Base-by-base conservation (phyloP, 1,140 invertebrate species). In the Andrena cerasifolii region DNA sequence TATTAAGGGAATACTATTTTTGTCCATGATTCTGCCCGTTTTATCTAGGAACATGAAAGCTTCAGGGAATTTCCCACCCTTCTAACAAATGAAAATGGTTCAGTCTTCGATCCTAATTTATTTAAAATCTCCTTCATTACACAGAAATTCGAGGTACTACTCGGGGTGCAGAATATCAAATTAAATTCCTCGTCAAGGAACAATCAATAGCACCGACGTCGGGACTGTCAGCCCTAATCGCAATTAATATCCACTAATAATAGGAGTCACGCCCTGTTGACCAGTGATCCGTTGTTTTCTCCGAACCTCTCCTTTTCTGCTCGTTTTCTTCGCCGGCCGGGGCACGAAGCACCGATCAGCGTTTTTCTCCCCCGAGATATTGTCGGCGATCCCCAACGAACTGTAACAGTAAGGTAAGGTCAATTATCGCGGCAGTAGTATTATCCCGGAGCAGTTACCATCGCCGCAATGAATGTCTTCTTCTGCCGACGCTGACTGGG, bases 391-490 rank as follows among this genome's bases (percentile, higher is more conserved):
- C 33, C 2, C 36, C 24, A 33, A 24, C 62, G 40, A 74, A 66
- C 49, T 43, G 59, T 43, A 74, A 74, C 43, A 54, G 47, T 51
- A 18, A 40, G 5, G 33, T 5, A 12, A 14, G 31, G 65, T 40
- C 73, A 76, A 76, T 76, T 76, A 76, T 59, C 65, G 24, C 40
- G 14, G 31, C 31, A 1, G 53, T 76, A 36, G 43, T 45, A 76
- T 68, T 68, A 68, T 59, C 28, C 31, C 65, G 10, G n/a, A 33
- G 10, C 40, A 31, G 43, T 45, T 49, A 58, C 5, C 28, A 6
- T 10, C 14, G 53, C 24, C 61, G 12, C 33, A 28, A 53, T 40
- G 71, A 73, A 73, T 65, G 71, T 73, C 71, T 73, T 73, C 58
- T 73, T 73, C 51, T 49, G 24, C 16, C 31, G 21, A 21, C 33